A percentile compares a stretch with the other conserved stretches of the same genome.
These are phyloP conservation scores for Labeo rohita DNA, from an alignment of 2,113 vertebrate genomes.

Conservation along the genomic window DNA sequence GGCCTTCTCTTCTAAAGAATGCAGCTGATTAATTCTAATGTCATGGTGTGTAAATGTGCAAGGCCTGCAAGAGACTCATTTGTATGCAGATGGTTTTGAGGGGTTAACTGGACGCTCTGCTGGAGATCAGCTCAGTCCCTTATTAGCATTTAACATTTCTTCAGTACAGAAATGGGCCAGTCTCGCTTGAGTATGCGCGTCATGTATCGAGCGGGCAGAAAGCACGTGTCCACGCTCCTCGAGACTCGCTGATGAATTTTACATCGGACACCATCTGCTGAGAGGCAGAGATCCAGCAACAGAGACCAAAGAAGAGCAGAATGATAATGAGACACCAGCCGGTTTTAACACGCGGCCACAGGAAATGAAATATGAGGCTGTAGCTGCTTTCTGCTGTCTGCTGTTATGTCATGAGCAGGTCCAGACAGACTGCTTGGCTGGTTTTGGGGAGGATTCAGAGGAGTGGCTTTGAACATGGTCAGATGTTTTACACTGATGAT, in stretches of 20 bases:
- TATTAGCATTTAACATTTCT: constrained; percentile 17
- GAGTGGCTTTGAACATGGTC: too few species aligned
- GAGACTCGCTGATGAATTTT: constrained; percentile 50
- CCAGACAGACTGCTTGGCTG: not conserved
- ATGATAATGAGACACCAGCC: constrained; percentile 38
- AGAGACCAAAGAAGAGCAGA: not conserved
- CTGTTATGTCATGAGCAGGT: not conserved
- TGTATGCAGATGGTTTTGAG: constrained; percentile 2
- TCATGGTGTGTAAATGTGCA: not conserved
- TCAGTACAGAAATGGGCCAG: constrained; percentile 47
- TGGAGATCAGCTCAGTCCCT: constrained; percentile 6
- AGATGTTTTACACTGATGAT: too few species aligned
- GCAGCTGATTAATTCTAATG: too few species aligned
- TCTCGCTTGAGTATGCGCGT: constrained; percentile 47
- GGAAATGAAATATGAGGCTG: not conserved
- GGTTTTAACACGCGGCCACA: constrained; percentile 29
- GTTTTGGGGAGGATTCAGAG: not conserved
- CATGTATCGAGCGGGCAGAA: constrained; percentile 49
- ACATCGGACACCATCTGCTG: constrained; percentile 53
- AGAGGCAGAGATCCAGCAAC: constrained; percentile 21
- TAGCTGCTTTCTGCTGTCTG: not conserved
- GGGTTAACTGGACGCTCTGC: not conserved
- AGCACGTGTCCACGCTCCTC: constrained; percentile 7
- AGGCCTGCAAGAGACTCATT: constrained; percentile 14
- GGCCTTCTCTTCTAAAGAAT: too few species aligned